Evolutionary conservation across 2,888 invertebrate genomes (phyloP).

Genomic region (Trachelus iudaicus): DNA sequence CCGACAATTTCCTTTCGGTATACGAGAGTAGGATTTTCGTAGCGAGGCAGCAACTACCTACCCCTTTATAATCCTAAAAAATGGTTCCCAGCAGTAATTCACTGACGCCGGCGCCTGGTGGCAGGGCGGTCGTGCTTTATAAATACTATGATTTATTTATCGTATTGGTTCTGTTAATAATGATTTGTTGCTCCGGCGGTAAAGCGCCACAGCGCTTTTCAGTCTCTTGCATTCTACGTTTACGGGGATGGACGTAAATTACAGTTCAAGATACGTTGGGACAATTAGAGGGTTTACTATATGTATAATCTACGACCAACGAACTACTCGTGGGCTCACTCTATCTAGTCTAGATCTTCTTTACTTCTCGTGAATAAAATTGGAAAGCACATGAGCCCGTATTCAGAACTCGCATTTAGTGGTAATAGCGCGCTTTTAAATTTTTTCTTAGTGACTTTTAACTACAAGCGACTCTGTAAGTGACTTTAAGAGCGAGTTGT

Average conservation of each 20-base stretch:
- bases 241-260: neutral
- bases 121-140: constrained; percentile 36
- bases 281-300: neutral
- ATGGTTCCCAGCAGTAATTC: constrained; percentile 43
- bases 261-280: neutral
- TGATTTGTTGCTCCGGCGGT: constrained; percentile 34
- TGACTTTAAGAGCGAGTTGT: too few species aligned
- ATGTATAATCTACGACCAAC: neutral
- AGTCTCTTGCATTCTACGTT: neutral
- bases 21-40: constrained; percentile 26
- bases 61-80: constrained; percentile 48
- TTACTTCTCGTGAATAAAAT: neutral
- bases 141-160: constrained; percentile 47
- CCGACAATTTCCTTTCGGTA: constrained; percentile 26
- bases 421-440: too few species aligned
- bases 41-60: constrained; percentile 18
- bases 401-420: too few species aligned
- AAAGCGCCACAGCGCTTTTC: neutral
- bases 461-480: too few species aligned
- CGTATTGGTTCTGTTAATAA: constrained; percentile 43
- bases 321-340: neutral
- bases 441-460: too few species aligned
- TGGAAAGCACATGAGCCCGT: neutral
- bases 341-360: neutral
- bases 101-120: constrained; percentile 19